A percentile compares a stretch with the other conserved stretches of the same genome.
Conservation (phyloP, 2,888 invertebrate species). For the Pteria penguin region DNA sequence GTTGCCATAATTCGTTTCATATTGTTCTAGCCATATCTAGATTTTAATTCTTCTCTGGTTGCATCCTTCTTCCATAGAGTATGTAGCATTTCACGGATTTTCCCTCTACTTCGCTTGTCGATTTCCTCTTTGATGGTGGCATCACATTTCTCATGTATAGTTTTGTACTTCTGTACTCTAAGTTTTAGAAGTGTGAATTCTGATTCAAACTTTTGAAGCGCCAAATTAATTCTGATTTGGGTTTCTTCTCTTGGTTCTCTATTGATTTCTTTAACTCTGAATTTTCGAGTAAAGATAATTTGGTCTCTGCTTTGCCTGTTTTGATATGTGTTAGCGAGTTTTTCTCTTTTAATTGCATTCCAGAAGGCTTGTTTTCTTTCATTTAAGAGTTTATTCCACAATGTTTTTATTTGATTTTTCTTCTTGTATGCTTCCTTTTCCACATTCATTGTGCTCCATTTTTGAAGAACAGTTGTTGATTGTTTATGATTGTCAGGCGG, state of each 20-base stretch:
- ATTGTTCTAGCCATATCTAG: constrained; percentile 9
- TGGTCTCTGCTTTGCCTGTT: constrained; percentile 17
- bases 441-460: constrained; percentile 12
- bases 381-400: constrained; percentile 13
- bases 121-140: constrained; percentile 1
- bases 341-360: constrained; percentile 24
- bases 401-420: background rate
- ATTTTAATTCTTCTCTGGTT: constrained; percentile 3
- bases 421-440: constrained; percentile 22
- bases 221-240: constrained; percentile 16
- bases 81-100: constrained; percentile 6
- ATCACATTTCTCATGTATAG: background rate
- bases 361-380: constrained; percentile 19
- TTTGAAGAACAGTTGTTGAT: too few relatives aligned
- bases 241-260: constrained; percentile 17
- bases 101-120: background rate
- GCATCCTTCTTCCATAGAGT: constrained; percentile 13
- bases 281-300: constrained; percentile 19
- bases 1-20: constrained; percentile 4
- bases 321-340: constrained; percentile 13
- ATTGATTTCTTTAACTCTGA: constrained; percentile 11
- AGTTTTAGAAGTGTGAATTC: constrained; percentile 20
- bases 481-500: too few relatives aligned
- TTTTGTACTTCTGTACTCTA: constrained; percentile 21
- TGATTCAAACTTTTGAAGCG: constrained; percentile 12